Evolutionary conservation across 2,113 vertebrate species (phyloP).

Genomic region (Spizaetus ornatus): DNA sequence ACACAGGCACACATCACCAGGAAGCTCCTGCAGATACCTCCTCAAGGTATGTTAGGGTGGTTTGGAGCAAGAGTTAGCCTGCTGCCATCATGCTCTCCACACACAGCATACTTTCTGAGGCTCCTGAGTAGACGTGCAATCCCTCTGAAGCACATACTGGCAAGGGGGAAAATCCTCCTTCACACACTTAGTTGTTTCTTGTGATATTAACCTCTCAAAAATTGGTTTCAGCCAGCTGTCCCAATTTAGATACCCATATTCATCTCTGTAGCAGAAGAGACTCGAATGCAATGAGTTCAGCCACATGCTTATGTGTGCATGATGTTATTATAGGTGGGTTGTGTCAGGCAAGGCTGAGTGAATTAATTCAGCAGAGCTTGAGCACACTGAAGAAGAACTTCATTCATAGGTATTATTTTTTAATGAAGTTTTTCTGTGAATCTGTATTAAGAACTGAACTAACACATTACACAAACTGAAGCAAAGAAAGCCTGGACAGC

Average conservation of each 20-base stretch:
- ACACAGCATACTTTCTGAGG: not conserved
- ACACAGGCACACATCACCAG: not conserved
- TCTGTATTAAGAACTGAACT: not conserved
- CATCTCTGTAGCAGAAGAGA: not conserved
- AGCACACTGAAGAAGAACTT: not conserved
- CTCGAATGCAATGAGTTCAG: accelerated
- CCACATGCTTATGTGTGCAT: not conserved
- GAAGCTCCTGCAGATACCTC: not conserved
- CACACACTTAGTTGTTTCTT: not conserved
- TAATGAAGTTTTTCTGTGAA: not conserved
- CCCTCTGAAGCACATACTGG: not conserved
- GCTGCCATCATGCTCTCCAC: accelerated
- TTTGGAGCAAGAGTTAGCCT: not conserved
- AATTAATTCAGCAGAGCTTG: not conserved
- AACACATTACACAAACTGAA: not conserved
- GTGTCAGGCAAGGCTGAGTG: not conserved
- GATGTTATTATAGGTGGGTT: not conserved
- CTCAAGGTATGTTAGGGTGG: not conserved
- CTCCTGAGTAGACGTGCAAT: not conserved
- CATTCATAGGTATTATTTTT: not conserved
- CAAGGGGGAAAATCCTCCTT: not conserved
- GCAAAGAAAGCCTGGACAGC: not conserved
- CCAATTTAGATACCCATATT: not conserved
- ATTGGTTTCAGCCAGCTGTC: not conserved
- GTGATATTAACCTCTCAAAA: not conserved